Conservation (phyloP, 2,113 vertebrate genomes). For the Laticauda colubrina region DNA sequence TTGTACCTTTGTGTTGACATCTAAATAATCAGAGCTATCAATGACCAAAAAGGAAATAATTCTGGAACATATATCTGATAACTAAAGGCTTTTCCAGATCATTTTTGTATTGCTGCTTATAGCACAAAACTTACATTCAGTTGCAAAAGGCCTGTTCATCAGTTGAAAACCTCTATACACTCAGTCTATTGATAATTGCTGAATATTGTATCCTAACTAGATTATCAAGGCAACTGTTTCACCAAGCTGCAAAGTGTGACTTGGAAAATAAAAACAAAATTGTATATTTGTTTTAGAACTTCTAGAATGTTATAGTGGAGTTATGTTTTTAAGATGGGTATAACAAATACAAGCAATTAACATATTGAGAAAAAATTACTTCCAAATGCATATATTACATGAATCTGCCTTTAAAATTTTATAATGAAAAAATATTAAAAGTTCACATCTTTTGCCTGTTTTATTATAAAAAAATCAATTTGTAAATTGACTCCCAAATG, state of each 20-base stretch:
- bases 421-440: not conserved
- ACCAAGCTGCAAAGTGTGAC: slow-evolving; percentile 25
- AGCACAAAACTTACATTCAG: not conserved
- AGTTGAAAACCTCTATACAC: not conserved
- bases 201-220: not conserved
- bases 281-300: not conserved
- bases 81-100: not conserved
- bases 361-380: not conserved
- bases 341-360: not conserved
- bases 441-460: not conserved
- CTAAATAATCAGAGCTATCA: not conserved
- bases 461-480: not conserved
- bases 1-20: not conserved
- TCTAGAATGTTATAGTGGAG: not conserved
- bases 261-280: not conserved
- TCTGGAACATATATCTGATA: not conserved
- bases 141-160: not conserved
- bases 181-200: slow-evolving; percentile 31
- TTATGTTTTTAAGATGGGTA: not conserved
- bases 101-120: not conserved
- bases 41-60: not conserved
- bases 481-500: not conserved
- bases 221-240: slow-evolving; percentile 23
- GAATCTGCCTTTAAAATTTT: not conserved
- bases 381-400: not conserved